A percentile compares a stretch with the other conserved stretches of the same genome.
Evolutionary conservation across 2,888 invertebrate genomes (phyloP).

Genomic region (Apoda limacodes): DNA sequence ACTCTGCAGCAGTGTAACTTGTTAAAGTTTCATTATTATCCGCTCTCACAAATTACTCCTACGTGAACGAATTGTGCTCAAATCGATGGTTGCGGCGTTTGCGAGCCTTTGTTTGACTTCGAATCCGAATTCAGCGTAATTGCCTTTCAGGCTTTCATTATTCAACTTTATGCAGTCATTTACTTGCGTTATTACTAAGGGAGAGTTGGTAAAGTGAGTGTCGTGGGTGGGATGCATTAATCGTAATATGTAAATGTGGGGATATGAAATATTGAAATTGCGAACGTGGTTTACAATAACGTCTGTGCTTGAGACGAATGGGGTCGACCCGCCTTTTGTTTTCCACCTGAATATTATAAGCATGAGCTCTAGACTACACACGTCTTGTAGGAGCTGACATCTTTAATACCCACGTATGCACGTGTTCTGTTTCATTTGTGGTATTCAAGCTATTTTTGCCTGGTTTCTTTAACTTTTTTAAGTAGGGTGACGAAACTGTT

Average conservation of each 20-base stretch:
- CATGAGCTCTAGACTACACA: conserved; percentile 3
- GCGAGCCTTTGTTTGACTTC: conserved; percentile 66
- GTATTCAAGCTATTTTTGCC: no score
- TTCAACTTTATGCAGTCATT: conserved; percentile 69
- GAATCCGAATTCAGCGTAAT: conserved; percentile 67
- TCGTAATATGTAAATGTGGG: conserved; percentile 64
- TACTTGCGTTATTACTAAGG: conserved; percentile 66
- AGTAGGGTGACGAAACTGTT: no score
- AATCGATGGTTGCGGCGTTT: conserved; percentile 56
- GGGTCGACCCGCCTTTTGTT: conserved; percentile 28
- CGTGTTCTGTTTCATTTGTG: no score
- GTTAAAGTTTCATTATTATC: conserved; percentile 67
- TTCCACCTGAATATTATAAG: conserved; percentile 14
- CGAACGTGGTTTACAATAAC: conserved; percentile 41
- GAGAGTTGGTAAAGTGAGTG: conserved; percentile 55
- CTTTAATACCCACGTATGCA: no score
- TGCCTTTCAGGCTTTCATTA: conserved; percentile 69
- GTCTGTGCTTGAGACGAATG: conserved; percentile 28
- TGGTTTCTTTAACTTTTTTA: no score
- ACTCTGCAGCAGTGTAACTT: conserved; percentile 44
- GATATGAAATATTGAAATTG: conserved; percentile 63
- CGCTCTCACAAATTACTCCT: conserved; percentile 61
- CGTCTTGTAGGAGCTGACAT: no score
- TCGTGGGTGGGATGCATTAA: conserved; percentile 67
- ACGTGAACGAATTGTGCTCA: conserved; percentile 63